These are phyloP conservation scores for Callospermophilus lateralis DNA, from an alignment of 2,113 vertebrate species.

Conservation along the genomic window DNA sequence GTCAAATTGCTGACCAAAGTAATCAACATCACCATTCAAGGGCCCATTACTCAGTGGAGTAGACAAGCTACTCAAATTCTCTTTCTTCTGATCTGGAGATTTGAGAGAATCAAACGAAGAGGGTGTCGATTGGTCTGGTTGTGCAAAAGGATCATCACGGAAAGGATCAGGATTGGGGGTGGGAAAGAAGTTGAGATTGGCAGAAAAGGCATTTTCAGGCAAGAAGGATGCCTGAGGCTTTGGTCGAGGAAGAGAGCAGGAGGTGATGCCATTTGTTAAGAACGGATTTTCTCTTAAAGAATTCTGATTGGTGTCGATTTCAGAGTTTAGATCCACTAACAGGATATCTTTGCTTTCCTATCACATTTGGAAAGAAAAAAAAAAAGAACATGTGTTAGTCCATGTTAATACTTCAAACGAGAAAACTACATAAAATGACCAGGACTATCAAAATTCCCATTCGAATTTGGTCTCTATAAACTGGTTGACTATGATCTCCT, in stretches of 20 bases:
- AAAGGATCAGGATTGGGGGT: slow-evolving; percentile 95
- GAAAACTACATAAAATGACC: slow-evolving; percentile 62
- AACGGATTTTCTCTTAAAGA: slow-evolving; percentile 93
- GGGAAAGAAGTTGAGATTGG: slow-evolving; percentile 95
- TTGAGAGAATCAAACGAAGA: slow-evolving; percentile 86
- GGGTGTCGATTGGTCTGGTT: slow-evolving; percentile 84
- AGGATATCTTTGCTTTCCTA: slow-evolving; percentile 96
- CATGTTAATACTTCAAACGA: slow-evolving; percentile 70
- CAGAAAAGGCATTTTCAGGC: slow-evolving; percentile 90
- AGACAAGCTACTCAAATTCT: slow-evolving; percentile 79
- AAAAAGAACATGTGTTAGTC: slow-evolving; percentile 84
- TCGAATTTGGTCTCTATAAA: neutral
- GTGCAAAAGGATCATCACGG: slow-evolving; percentile 94
- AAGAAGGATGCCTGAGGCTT: slow-evolving; percentile 87
- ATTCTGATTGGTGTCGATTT: slow-evolving; percentile 96
- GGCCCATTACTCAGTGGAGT: slow-evolving; percentile 83
- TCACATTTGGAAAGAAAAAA: slow-evolving; percentile 89
- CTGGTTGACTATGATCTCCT: neutral
- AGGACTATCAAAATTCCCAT: slow-evolving; percentile 9
- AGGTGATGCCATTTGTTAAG: slow-evolving; percentile 89
- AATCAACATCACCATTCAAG: slow-evolving; percentile 88
- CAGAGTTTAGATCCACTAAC: slow-evolving; percentile 97
- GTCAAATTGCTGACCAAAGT: slow-evolving; percentile 91
- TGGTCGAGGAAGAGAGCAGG: slow-evolving; percentile 88
- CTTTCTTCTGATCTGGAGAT: slow-evolving; percentile 86